These are phyloP conservation scores for Melikaiella ostensackeni DNA, from an alignment of 2,888 invertebrate genomes.

Conservation along the genomic window DNA sequence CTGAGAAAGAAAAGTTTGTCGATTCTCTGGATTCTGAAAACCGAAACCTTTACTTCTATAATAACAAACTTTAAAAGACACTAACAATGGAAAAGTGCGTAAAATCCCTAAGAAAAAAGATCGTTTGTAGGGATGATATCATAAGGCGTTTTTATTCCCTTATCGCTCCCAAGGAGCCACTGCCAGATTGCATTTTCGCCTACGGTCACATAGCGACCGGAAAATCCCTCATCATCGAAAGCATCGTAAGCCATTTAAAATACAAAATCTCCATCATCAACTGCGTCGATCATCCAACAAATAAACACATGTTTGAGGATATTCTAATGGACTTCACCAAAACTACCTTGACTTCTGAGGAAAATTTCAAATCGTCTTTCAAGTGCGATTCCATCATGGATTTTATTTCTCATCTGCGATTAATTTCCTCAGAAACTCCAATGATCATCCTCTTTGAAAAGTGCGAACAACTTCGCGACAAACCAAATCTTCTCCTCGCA, in stretches of 20 bases:
- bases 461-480: conserved; percentile 87
- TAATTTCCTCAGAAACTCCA: conserved; percentile 76
- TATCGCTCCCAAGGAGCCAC: conserved; percentile 80
- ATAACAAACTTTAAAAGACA: conserved; percentile 33
- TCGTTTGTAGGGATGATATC: conserved; percentile 79
- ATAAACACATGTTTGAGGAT: conserved; percentile 87
- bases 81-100: conserved; percentile 78
- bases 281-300: conserved; percentile 89
- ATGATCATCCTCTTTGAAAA: conserved; percentile 87
- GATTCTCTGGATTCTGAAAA: conserved; percentile 45
- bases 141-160: conserved; percentile 78
- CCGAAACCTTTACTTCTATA: conserved; percentile 37
- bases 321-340: conserved; percentile 82
- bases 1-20: conserved; percentile 58
- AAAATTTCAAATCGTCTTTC: conserved; percentile 73
- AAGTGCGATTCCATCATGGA: conserved; percentile 86
- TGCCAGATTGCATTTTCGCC: conserved; percentile 85
- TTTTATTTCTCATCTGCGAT: conserved; percentile 80
- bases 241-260: conserved; percentile 80
- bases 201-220: conserved; percentile 92
- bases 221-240: conserved; percentile 85
- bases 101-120: conserved; percentile 66
- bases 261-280: conserved; percentile 84
- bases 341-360: conserved; percentile 73
- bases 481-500: conserved; percentile 85